These are phyloP conservation scores for Pagetopsis macropterus DNA, from an alignment of 2,797 vertebrate genomes.

Conservation along the genomic window DNA sequence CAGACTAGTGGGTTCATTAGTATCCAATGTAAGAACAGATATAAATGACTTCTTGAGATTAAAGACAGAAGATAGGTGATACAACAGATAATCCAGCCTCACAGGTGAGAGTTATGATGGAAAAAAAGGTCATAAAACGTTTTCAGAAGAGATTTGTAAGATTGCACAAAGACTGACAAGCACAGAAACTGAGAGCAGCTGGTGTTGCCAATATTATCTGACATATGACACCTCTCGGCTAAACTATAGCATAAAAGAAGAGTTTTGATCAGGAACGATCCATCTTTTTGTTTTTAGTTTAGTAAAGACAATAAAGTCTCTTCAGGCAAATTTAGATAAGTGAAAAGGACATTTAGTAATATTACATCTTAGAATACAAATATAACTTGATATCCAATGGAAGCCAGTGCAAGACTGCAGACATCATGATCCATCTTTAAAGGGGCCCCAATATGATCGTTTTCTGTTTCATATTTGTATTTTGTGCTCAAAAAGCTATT, in stretches of 20 bases:
- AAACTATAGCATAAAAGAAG: no score
- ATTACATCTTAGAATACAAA: background rate
- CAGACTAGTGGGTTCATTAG: background rate
- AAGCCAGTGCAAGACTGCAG: background rate
- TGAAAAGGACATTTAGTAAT: background rate
- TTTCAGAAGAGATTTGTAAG: constrained; percentile 1
- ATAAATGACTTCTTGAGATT: background rate
- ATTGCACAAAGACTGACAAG: no score
- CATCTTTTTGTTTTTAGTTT: background rate
- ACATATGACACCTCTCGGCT: background rate
- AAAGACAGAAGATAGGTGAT: background rate
- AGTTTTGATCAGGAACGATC: background rate
- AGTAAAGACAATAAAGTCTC: background rate
- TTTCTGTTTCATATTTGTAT: no score
- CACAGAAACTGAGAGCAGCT: background rate
- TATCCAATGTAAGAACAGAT: background rate
- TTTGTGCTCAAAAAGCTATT: no score
- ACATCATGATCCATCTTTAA: background rate
- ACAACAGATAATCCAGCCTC: background rate
- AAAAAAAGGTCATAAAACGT: background rate
- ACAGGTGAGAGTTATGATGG: background rate
- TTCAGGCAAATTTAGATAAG: background rate
- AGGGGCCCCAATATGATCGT: no score
- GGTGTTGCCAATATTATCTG: background rate
- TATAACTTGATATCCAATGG: background rate